Evolutionary conservation across 2,888 invertebrate genomes (phyloP).

Genomic region (Physocephala rufipes): DNA sequence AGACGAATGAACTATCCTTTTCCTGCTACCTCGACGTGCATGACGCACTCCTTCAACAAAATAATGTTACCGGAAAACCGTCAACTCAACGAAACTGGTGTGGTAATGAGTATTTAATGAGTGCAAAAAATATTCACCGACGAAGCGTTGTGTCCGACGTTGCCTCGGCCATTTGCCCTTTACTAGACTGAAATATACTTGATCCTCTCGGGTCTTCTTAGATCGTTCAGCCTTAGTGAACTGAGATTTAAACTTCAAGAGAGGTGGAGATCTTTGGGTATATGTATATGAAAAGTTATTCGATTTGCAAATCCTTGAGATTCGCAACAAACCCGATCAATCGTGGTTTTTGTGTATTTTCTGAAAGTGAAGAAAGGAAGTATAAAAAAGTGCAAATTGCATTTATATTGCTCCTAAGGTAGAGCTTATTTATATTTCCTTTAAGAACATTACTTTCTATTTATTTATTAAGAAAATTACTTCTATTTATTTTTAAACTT

Average conservation of each 20-base stretch:
- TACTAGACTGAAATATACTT: no score
- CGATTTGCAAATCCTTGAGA: neutral
- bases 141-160: no score
- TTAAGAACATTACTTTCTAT: constrained; percentile 4
- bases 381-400: neutral
- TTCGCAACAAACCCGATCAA: neutral
- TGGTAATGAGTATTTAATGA: constrained; percentile 25
- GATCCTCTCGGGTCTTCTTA: no score
- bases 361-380: no score
- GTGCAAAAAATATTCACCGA: constrained; percentile 9
- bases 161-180: no score
- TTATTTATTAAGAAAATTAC: no score
- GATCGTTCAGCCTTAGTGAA: neutral
- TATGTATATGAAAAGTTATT: neutral
- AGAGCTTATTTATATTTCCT: constrained; percentile 3
- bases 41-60: no score
- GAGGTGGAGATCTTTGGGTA: neutral
- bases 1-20: neutral
- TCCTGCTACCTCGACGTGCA: neutral
- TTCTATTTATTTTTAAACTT: no score
- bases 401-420: neutral
- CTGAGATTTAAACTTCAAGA: neutral
- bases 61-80: neutral
- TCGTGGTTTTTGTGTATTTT: neutral
- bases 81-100: constrained; percentile 21